Evolutionary conservation across 2,797 vertebrate genomes (phyloP).

Genomic region (Thaleichthys pacificus): DNA sequence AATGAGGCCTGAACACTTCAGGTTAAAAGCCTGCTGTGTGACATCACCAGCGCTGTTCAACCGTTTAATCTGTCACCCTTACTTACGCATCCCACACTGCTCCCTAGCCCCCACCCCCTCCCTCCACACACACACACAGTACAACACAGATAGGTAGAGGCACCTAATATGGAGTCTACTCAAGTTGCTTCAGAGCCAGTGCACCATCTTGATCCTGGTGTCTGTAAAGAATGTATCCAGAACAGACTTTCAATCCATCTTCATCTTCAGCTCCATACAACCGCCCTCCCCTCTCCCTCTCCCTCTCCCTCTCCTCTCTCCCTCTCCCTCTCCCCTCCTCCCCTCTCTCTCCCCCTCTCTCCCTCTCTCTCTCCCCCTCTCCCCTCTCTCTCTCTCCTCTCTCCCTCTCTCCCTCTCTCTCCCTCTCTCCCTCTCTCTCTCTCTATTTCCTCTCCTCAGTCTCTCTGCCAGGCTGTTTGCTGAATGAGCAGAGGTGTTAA

Average conservation of each 20-base stretch:
- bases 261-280: too few relatives aligned
- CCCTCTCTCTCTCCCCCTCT: too few relatives aligned
- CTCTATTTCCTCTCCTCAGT: not conserved
- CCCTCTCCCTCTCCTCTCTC: conserved; percentile 16
- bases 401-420: conserved; percentile 19
- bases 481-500: conserved; percentile 37
- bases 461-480: conserved; percentile 37
- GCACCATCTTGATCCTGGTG: too few relatives aligned
- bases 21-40: conserved; percentile 30
- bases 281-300: not conserved
- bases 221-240: too few relatives aligned
- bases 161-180: too few relatives aligned
- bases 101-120: not conserved
- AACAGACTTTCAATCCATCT: too few relatives aligned
- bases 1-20: conserved; percentile 28
- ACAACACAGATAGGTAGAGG: not conserved
- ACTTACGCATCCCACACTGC: conserved; percentile 9
- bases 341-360: conserved; percentile 15
- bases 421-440: not conserved
- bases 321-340: too few relatives aligned
- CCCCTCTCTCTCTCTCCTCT: not conserved
- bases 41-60: conserved; percentile 10
- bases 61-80: conserved; percentile 17
- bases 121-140: not conserved
- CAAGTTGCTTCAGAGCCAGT: too few relatives aligned